Base-by-base conservation (phyloP, 2,888 invertebrate genomes). In the Panorpa germanica region DNA sequence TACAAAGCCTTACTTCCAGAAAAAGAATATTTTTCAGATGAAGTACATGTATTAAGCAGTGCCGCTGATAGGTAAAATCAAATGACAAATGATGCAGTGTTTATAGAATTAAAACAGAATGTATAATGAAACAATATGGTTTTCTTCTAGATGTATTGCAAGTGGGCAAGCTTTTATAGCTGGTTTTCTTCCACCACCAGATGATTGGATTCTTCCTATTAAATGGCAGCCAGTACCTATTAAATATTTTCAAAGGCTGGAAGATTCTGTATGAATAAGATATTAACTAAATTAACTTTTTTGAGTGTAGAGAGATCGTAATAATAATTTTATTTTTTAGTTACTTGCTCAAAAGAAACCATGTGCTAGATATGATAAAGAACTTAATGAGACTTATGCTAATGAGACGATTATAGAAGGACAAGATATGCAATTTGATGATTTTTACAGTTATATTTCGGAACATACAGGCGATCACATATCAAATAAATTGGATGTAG, bases 141-240 rank as follows among this genome's bases (percentile, higher is more conserved):
- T n/a, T n/a, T n/a, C n/a, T n/a, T n/a, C n/a, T n/a, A n/a, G 91
- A 30, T 85, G 86, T 44, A 55, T 85, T 40, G 80, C 82, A 76
- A 88, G 85, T 45, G 88, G 82, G 0, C 72, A 80, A 46, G 61
- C 72, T 17, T 61, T 86, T 35, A 56, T 83, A 21, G 81, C 85
- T 2, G 88, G 82, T 1, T 57, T 71, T 38, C 45, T 63, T 38
- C 48, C 56, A n/a, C 52, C 50, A 19, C 41, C 59, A 34, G 46
- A 50, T 27, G 48, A 49, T 31, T 44, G 41, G 25, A 50, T 52
- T 37, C 36, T 53, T 17, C 54, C 54, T n/a, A 48, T 69, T 32
- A 47, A 53, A 2, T 93, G 91, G 91, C 78, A 81, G 43, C 91
- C 91, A 0, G 70, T 90, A 35, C 82, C 91, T 5, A 70, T 91